phyloP scores from a whole-genome alignment of 2,797 vertebrate species.

The Schizopygopsis pylzovi region DNA sequence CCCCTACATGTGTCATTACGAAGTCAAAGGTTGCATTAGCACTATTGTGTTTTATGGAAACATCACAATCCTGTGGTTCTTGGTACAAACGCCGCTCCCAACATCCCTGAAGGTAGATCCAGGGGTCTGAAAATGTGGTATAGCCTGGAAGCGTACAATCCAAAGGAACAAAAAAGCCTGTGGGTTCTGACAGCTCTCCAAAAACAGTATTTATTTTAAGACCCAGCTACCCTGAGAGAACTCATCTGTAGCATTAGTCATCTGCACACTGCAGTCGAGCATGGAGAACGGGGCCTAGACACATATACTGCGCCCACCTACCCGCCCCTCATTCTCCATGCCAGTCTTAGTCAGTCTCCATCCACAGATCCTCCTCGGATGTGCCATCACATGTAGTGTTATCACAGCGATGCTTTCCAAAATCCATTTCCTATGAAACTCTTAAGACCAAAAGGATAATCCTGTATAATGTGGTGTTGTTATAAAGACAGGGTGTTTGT shows the following conservation, averaged over 20 bases:
- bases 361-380: conserved; percentile 14
- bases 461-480: conserved; percentile 44
- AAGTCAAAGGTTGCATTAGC: conserved; percentile 66
- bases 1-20: conserved; percentile 67
- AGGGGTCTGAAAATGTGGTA: conserved; percentile 7
- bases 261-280: conserved; percentile 39
- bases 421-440: conserved; percentile 31
- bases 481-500: conserved; percentile 44
- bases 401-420: conserved; percentile 25
- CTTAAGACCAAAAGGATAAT: conserved; percentile 24
- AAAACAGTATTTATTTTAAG: conserved; percentile 66
- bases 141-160: not conserved
- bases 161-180: conserved; percentile 31
- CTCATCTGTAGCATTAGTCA: conserved; percentile 47
- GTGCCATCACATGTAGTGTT: conserved; percentile 28
- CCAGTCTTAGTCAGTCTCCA: conserved; percentile 15
- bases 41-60: conserved; percentile 23
- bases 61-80: conserved; percentile 7
- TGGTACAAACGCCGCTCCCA: not conserved
- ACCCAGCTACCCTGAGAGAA: conserved; percentile 28
- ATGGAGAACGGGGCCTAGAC: conserved; percentile 12
- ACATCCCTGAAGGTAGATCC: not conserved
- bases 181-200: conserved; percentile 65
- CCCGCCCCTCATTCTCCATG: conserved; percentile 1
- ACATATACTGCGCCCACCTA: conserved; percentile 15